Conservation (phyloP, 2,797 vertebrate species). For the Lithobates sylvaticus region DNA sequence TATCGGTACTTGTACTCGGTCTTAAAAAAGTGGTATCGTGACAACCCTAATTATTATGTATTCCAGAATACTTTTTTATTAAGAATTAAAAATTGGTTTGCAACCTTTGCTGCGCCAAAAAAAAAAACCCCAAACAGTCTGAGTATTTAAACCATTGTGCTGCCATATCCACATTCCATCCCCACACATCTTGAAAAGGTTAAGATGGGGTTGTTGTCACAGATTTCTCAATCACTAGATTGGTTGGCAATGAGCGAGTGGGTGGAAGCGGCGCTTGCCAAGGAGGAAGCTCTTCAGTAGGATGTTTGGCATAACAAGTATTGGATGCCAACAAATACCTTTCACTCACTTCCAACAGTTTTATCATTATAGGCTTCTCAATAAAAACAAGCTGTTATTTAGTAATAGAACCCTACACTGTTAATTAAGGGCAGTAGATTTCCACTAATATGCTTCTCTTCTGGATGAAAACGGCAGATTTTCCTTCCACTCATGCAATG, state of each 20-base stretch:
- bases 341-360: constrained; percentile 47
- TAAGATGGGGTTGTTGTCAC: constrained; percentile 1
- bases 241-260: constrained; percentile 3
- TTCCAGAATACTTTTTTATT: background rate
- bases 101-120: background rate
- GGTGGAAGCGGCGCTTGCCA: constrained; percentile 29
- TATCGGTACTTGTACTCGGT: too few species aligned
- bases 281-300: constrained; percentile 42
- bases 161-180: constrained; percentile 4
- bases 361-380: constrained; percentile 19
- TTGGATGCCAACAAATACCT: constrained; percentile 34
- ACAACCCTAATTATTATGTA: background rate
- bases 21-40: too few species aligned
- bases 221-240: constrained; percentile 25
- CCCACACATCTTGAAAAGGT: constrained; percentile 29
- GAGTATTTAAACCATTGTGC: background rate
- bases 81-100: background rate
- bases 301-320: constrained; percentile 37
- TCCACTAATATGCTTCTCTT: background rate
- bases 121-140: background rate
- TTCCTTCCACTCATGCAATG: background rate
- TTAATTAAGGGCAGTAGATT: constrained; percentile 25
- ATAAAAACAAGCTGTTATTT: constrained; percentile 54
- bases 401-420: background rate
- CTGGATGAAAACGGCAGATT: background rate